Base-by-base conservation (phyloP, 1,140 invertebrate species). In the Panagrolaimus sp. region DNA sequence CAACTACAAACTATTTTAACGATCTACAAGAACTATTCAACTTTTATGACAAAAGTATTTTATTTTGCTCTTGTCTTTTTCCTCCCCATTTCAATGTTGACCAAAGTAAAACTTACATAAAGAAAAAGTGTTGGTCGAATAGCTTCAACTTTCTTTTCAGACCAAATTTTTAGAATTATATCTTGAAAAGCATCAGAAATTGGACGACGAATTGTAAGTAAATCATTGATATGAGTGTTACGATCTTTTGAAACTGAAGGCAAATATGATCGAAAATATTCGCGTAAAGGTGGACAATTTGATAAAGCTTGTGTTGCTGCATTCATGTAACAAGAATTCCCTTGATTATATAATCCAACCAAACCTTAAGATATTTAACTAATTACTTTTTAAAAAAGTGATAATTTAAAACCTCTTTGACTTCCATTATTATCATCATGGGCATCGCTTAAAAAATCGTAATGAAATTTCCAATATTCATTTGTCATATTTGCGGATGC, bases 291-390 rank as follows among this genome's bases (percentile, higher is more conserved):
- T 26, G 90, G 89, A 76, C 93, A 91, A 85, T 97, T 95, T 70
- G 91, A 92, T 8, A 98, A 86, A 0, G 93, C 92, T 84, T 98
- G 94, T 8, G 98, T 83, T 0, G 94, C 94, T 21, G 94, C 90
- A 85, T 98, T 98, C 91, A 98, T 93, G 72, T 91, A 92, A 81
- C 91, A 92, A 0, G 90, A 91, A 74, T 92, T 92, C 14, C 91
- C 91, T 17, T 93, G 84, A 86, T 93, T 94, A 7, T 88, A 86
- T 0, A 94, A 85, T 0, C 92, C 91, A 8, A 90, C 85, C 62
- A 79, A 46, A 26, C 78, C 76, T 72, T 24, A 38, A 52, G 9
- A 43, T 65, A 65, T 10, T 14, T 28, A 15, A 38, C 5, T 43
- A 28, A 43, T n/a, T 28, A 44, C 12, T 8, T 43, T 28, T 26